Conservation (phyloP, 2,888 invertebrate genomes). For the Isoperla grammatica region DNA sequence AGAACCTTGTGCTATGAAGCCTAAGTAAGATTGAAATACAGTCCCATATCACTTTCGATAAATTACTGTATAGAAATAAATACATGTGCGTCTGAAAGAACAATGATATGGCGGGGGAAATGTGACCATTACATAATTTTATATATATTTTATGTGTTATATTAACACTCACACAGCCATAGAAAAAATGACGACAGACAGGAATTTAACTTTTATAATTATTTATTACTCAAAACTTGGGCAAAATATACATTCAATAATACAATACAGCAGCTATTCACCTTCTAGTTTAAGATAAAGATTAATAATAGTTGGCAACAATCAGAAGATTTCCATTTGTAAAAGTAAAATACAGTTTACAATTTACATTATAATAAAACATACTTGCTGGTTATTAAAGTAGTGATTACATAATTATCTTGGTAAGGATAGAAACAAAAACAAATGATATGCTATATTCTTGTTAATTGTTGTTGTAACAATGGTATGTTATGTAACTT, state of each 20-base stretch:
- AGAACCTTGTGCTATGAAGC: too few relatives aligned
- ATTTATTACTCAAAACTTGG: constrained; percentile 18
- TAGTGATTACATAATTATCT: background rate
- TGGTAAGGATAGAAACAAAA: constrained; percentile 6
- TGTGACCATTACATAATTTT: too few relatives aligned
- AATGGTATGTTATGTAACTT: constrained; percentile 7
- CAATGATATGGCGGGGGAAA: too few relatives aligned
- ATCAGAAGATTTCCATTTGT: background rate
- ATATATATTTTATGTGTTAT: too few relatives aligned
- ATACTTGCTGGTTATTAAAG: constrained; percentile 2
- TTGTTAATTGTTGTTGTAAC: constrained; percentile 24
- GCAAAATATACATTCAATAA: constrained; percentile 21
- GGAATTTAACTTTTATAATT: constrained; percentile 1
- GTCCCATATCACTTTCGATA: too few relatives aligned
- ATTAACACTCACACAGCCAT: too few relatives aligned
- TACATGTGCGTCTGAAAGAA: too few relatives aligned
- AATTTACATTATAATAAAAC: background rate
- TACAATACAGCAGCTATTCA: constrained; percentile 14
- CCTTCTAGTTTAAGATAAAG: background rate
- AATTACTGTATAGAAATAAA: too few relatives aligned
- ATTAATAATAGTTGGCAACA: background rate
- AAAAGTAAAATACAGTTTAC: background rate
- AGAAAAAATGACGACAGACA: too few relatives aligned
- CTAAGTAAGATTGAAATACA: too few relatives aligned
- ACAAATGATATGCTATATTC: constrained; percentile 28